A percentile compares a stretch with the other conserved stretches of the same genome.
Conservation (phyloP, 2,888 invertebrate genomes). For the Stenotaenia linearis region DNA sequence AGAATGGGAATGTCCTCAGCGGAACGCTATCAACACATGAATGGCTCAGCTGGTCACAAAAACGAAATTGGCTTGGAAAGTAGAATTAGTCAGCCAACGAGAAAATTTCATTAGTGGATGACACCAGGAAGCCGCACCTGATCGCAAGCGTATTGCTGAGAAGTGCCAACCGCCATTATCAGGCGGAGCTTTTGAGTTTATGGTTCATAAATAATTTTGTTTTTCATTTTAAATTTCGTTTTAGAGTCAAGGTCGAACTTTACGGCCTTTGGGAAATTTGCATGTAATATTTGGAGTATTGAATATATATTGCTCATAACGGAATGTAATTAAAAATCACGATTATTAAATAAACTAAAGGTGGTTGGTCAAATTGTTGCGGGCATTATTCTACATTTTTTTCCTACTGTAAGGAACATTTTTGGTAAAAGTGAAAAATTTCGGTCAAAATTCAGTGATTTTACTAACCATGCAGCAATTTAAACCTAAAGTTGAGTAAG, state of each 20-base stretch:
- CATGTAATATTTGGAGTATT: not conserved
- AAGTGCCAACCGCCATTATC: not conserved
- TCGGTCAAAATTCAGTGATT: too few relatives aligned
- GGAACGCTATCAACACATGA: conserved; percentile 13
- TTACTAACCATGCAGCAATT: too few relatives aligned
- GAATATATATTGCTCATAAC: too few relatives aligned
- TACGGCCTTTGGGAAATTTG: not conserved
- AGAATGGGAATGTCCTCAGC: not conserved
- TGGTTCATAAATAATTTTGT: not conserved
- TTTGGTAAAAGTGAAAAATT: too few relatives aligned
- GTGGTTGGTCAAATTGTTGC: too few relatives aligned
- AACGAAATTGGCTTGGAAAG: conserved; percentile 11
- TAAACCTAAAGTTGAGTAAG: too few relatives aligned
- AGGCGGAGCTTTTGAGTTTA: conserved; percentile 16
- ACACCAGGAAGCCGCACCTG: not conserved
- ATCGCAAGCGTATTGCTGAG: conserved; percentile 5
- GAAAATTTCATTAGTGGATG: conserved; percentile 26
- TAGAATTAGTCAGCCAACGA: conserved; percentile 20
- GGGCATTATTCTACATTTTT: too few relatives aligned
- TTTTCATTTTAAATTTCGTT: not conserved
- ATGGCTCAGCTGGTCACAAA: conserved; percentile 24
- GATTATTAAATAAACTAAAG: too few relatives aligned
- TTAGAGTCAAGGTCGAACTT: too few relatives aligned
- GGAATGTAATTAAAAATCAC: too few relatives aligned
- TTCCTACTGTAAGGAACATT: too few relatives aligned